Percentiles rank a stretch among this genome's conserved stretches.
Evolutionary conservation across 2,113 vertebrate species (phyloP).

Genomic region (Ceuthmochares aereus): DNA sequence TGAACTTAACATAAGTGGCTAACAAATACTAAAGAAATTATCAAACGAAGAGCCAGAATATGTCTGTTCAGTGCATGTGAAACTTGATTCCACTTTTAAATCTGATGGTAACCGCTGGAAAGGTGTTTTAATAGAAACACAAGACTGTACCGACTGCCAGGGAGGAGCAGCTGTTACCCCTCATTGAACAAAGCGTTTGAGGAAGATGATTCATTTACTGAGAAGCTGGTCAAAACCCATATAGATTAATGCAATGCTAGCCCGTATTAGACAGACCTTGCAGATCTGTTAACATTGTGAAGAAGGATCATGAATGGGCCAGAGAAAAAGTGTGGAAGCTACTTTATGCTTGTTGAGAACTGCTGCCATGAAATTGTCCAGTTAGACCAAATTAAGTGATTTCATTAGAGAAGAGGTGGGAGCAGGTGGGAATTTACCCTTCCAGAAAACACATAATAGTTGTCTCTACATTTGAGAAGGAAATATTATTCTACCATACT

Average conservation of each 20-base stretch:
- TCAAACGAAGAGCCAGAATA: background rate
- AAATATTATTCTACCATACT: background rate
- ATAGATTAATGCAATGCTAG: background rate
- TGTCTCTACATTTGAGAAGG: background rate
- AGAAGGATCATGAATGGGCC: background rate
- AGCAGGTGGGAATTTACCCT: background rate
- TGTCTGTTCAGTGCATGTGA: background rate
- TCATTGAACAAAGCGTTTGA: background rate
- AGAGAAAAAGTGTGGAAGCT: too few species aligned
- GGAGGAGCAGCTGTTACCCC: background rate
- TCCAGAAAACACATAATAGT: background rate
- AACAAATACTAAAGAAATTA: background rate
- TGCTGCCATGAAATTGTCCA: background rate
- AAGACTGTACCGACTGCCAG: background rate
- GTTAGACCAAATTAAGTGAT: background rate
- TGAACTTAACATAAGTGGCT: background rate
- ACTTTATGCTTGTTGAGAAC: background rate
- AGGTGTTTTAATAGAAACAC: background rate
- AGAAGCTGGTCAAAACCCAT: background rate
- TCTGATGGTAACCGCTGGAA: background rate
- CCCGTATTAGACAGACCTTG: background rate
- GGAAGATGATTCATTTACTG: background rate
- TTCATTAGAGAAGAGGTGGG: background rate
- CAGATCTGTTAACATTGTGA: background rate
- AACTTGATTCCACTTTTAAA: background rate